Base-by-base conservation (phyloP, 2,888 invertebrate species). In the Alitta virens region DNA sequence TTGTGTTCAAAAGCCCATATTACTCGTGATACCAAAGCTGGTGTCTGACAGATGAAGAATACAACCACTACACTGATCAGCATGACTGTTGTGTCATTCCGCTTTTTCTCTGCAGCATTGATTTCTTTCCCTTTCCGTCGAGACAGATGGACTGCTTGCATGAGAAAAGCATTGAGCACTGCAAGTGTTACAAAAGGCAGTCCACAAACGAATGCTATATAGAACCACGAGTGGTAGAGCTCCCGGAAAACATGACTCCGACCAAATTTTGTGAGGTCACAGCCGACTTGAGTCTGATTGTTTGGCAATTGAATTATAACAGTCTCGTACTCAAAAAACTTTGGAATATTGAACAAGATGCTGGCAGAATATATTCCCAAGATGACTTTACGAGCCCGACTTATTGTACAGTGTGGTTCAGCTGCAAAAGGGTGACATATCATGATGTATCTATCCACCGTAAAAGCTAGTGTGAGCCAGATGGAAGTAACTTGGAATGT, bases 11-110 rank as follows among this genome's bases (percentile, higher is more conserved):
- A 75, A 16, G 79, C 79, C 73, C 78, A 81, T n/a, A 80, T 74
- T 64, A 77, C 75, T n/a, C 80, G 71, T 1, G 78, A 77, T 7
- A 79, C 75, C n/a, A 81, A 72, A 0, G 81, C 80, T 9, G 81
- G 81, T 38, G 76, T 78, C 69, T 82, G 80, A 64, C 82, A 82
- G 21, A 78, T 74, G 58, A 82, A 75, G 71, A 82, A 82, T 53
- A 81, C 72, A n/a, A 80, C 69, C 43, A 82, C 74, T 5, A 82
- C 80, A 23, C 80, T 75, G 27, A 82, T 81, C 18, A 82, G 72
- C 82, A 82, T 82, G 40, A 81, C 68, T 1, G 80, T 82, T 0
- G 81, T 82, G 67, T 82, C 80, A 62, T 78, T 80, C 16, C 81
- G 72, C 42, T 76, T 75, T 54, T 74, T 74, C 65, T 80, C 80